These are phyloP conservation scores for Heloderma charlesbogerti DNA, from an alignment of 2,113 vertebrate genomes.

Conservation along the genomic window DNA sequence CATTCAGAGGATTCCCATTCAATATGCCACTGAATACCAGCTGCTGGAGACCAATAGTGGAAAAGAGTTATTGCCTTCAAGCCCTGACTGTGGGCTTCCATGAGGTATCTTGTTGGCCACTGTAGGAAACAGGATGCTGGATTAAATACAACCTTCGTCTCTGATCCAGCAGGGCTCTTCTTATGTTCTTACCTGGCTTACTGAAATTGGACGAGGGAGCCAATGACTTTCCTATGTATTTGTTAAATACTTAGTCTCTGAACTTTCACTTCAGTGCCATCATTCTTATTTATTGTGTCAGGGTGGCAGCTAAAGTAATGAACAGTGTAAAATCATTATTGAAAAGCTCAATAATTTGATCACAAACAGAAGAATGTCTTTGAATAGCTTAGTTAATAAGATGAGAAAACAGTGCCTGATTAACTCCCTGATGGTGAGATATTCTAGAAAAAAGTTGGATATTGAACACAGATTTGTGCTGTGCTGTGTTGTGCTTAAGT, in stretches of 20 bases:
- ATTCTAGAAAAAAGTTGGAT: slow-evolving; percentile 51
- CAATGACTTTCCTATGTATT: slow-evolving; percentile 41
- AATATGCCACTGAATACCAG: not conserved
- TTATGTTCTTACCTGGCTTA: not conserved
- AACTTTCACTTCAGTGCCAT: slow-evolving; percentile 15
- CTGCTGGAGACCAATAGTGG: not conserved
- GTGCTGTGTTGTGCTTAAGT: slow-evolving; percentile 25
- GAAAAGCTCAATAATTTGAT: slow-evolving; percentile 68
- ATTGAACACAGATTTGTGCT: slow-evolving; percentile 41
- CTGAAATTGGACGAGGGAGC: slow-evolving; percentile 13
- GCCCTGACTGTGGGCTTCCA: not conserved
- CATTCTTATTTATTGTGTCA: slow-evolving; percentile 65
- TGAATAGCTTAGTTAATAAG: slow-evolving; percentile 42
- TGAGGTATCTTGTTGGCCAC: not conserved
- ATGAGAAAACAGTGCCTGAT: slow-evolving; percentile 7
- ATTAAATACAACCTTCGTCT: not conserved
- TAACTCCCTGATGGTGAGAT: slow-evolving; percentile 11
- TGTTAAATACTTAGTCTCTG: slow-evolving; percentile 10
- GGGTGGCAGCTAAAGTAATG: slow-evolving; percentile 62
- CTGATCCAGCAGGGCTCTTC: not conserved
- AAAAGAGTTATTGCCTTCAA: not conserved
- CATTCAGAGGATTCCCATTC: not conserved
- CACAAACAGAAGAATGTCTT: slow-evolving; percentile 44
- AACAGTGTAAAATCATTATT: slow-evolving; percentile 61
- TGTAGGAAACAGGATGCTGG: not conserved